Base-by-base conservation (phyloP, 2,888 invertebrate genomes). In the Folsomia candida region DNA sequence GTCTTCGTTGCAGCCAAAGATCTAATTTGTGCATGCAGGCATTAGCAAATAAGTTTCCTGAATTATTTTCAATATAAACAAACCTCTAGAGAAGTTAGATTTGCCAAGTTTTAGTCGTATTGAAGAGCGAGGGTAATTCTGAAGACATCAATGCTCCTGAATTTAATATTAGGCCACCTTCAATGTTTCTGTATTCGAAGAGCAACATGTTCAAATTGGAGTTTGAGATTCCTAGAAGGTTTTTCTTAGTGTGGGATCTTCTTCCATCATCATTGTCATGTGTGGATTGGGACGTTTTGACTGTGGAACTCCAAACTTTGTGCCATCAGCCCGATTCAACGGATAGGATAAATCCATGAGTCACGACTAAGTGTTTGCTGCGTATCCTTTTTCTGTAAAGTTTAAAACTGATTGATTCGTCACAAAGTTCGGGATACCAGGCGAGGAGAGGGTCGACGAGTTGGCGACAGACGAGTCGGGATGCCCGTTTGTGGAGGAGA, bases 371-470 rank as follows among this genome's bases (percentile, higher is more conserved):
- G 63, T 18, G 11, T 51, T 28, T 1, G 3, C 28, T 1, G 27
- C 58, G 20, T 51, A 22, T n/a, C 70, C 54, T 11, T 37, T 29
- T 14, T 25, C 1, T 18, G 58, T 66, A 62, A 70, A 70, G 1
- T 29, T 26, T 14, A n/a, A n/a, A 4, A 67, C 67, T 9, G 67
- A 37, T 1, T 22, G n/a, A 28, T 0, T 62, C 28, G 29, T 70
- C 70, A 2, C 28, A 54, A 6, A 70, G 51, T 11, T 58, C 62
- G 22, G 67, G 25, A 24, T 54, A 54, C 57, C 67, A 70, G 11
- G 62, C 51, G 25, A 70, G 26, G 28, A 54, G 1, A 57, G 70
- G 57, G 58, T 70, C 70, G 25, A 70, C 61, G 26, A 67, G 22
- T 2, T 24, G 14, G 20, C 62, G 54, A 26, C 25, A 62, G 6